Base-by-base conservation (phyloP, 2,797 vertebrate species). In the Argya squamiceps region DNA sequence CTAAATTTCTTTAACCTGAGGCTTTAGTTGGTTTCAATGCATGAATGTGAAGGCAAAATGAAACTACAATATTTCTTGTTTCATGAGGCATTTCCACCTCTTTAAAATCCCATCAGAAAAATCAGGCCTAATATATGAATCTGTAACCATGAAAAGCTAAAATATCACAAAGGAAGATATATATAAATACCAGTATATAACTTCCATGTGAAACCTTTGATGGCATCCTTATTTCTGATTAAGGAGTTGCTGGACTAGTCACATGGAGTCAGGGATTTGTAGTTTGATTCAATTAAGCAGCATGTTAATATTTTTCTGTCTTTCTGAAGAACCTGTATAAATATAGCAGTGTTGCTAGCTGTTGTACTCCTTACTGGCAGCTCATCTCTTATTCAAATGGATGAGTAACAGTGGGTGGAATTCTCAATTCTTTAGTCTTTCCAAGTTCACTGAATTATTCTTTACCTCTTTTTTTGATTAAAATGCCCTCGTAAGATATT, bases 1-100 rank as follows among this genome's bases (percentile, higher is more conserved):
- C 92, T 95, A 96, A 96, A 96, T 95, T 96, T 94, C 71, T 92
- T 71, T 88, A 37, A 73, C 90, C 74, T 76, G 55, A 80, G 84
- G 87, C 56, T 92, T 93, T 52, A 82, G 64, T 44, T 77, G 9
- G 29, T 83, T 96, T 88, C 87, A 89, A 6, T 62, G 43, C 36
- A 75, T 59, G 37, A 85, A 91, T 53, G 39, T 53, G 37, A 84
- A 86, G 77, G 83, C 73, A 92, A 93, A 88, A 88, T 36, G 34
- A 82, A 95, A 69, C 21, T 7, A 53, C 16, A 1, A 34, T 71
- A 6, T 1, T 62, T 89, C 84, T 87, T 89, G 5, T 30, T 89
- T 91, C 84, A 67, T 62, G 44, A 83, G 13, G 30, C 74, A 71
- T 91, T 91, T 94, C 75, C n/a, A 77, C n/a, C 17, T 85, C 58